A percentile compares a stretch with the other conserved stretches of the same genome.
These are phyloP conservation scores for Aradophagus sp. DNA, from an alignment of 1,140 invertebrate genomes.

Conservation along the genomic window DNA sequence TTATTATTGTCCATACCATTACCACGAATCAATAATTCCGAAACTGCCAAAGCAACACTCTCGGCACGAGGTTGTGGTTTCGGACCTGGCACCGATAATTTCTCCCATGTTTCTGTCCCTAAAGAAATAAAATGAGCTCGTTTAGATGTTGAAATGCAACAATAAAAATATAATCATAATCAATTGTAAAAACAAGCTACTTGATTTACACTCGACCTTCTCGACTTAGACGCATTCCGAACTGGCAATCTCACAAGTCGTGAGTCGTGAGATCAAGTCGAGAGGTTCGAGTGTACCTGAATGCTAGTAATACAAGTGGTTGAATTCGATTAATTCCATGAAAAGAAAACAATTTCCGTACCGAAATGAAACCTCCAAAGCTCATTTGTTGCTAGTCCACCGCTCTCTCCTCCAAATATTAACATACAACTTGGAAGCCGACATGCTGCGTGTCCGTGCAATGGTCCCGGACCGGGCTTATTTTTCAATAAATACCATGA, in stretches of 20 bases:
- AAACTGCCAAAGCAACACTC: constrained; percentile 77
- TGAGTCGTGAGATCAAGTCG: too few relatives aligned
- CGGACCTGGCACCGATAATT: constrained; percentile 79
- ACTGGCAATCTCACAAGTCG: too few relatives aligned
- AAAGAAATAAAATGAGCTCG: not conserved
- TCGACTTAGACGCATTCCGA: too few relatives aligned
- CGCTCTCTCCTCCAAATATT: constrained; percentile 87
- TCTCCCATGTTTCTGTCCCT: constrained; percentile 87
- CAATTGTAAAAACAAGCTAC: too few relatives aligned
- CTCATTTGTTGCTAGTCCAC: constrained; percentile 84
- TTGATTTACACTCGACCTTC: too few relatives aligned
- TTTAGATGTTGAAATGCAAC: too few relatives aligned
- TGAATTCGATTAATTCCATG: too few relatives aligned
- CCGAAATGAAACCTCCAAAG: constrained; percentile 92
- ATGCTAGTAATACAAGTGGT: too few relatives aligned
- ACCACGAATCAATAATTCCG: constrained; percentile 74
- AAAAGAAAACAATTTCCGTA: too few relatives aligned
- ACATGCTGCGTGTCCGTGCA: constrained; percentile 88
- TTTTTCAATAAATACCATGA: constrained; percentile 82
- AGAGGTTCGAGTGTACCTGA: too few relatives aligned
- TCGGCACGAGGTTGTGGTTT: constrained; percentile 84
- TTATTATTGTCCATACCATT: constrained; percentile 62
- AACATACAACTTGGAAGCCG: constrained; percentile 87
- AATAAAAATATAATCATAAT: too few relatives aligned
- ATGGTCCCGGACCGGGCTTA: constrained; percentile 82